Percentiles rank a stretch among this genome's conserved stretches.
Evolutionary conservation across 2,113 vertebrate genomes (phyloP).

Genomic region (Gavia stellata): DNA sequence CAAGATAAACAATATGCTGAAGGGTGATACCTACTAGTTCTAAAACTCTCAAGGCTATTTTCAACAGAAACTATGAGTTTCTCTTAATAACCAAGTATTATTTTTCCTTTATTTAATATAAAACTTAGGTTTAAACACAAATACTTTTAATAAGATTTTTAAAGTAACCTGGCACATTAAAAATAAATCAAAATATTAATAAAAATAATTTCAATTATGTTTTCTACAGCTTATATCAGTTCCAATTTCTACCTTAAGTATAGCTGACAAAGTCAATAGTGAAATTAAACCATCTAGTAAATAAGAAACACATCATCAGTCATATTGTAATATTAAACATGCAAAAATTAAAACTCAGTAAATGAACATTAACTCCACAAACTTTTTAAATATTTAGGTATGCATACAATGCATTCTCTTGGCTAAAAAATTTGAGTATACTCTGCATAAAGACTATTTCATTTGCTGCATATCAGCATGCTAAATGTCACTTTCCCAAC

Average conservation of each 20-base stretch:
- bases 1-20: background rate
- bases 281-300: background rate
- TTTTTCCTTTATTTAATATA: background rate
- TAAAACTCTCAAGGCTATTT: background rate
- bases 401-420: background rate
- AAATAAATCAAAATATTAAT: background rate
- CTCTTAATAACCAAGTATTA: background rate
- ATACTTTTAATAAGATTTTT: background rate
- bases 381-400: background rate
- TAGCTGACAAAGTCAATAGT: background rate
- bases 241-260: background rate
- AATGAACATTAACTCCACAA: background rate
- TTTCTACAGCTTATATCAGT: background rate
- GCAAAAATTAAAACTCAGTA: background rate
- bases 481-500: background rate
- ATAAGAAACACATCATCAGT: background rate
- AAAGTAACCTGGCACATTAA: background rate
- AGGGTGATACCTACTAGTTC: background rate
- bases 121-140: background rate
- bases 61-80: background rate
- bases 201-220: background rate
- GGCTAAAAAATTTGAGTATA: background rate
- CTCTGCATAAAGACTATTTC: background rate
- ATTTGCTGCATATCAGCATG: accelerated
- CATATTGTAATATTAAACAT: background rate